Conservation (phyloP, 2,113 vertebrate genomes). For the Microcebus tavaratra region DNA sequence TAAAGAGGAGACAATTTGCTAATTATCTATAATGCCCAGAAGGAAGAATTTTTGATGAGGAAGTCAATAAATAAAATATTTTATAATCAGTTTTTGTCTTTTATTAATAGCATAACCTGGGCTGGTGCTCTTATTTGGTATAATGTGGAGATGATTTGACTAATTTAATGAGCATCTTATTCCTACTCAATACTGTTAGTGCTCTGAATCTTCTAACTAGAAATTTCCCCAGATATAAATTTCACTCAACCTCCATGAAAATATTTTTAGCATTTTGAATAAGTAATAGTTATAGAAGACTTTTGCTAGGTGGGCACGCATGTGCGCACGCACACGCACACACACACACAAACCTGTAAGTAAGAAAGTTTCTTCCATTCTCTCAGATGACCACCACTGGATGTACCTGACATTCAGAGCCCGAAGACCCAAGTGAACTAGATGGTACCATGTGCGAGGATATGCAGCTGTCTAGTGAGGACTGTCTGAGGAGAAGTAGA, state of each 20-base stretch:
- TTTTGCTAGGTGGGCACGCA: background rate
- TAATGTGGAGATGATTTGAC: background rate
- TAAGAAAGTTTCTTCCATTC: background rate
- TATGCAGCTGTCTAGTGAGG: background rate
- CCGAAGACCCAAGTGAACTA: background rate
- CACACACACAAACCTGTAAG: background rate
- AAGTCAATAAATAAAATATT: background rate
- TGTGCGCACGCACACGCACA: background rate
- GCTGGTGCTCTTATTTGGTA: background rate
- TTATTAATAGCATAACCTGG: background rate
- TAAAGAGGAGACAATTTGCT: background rate
- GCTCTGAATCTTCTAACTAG: background rate
- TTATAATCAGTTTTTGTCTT: background rate
- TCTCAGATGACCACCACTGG: background rate
- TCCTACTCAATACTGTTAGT: background rate
- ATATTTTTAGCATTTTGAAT: background rate
- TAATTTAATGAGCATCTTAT: background rate
- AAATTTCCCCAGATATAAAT: background rate
- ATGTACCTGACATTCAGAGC: background rate
- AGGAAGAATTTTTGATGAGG: background rate
- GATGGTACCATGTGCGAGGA: too few species aligned
- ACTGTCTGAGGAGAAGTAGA: background rate
- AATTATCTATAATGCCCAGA: background rate
- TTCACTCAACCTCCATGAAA: background rate
- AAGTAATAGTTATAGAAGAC: background rate